Percentiles rank a stretch among this genome's conserved stretches.
Evolutionary conservation across 2,113 vertebrate species (phyloP).

Genomic region (Rhinogobius similis): DNA sequence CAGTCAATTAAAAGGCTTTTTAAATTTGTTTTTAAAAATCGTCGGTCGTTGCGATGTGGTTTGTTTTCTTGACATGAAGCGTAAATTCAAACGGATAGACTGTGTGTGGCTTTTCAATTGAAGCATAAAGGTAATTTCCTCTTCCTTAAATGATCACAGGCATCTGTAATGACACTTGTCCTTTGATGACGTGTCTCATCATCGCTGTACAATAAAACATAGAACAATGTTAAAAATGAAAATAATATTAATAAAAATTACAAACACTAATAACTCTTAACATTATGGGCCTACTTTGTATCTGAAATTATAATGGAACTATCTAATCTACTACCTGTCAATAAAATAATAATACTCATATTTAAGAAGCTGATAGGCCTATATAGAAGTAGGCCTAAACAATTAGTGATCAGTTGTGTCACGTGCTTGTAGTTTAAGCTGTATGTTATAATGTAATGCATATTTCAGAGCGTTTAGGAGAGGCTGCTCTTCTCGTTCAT

Average conservation of each 20-base stretch:
- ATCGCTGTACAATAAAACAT: no score
- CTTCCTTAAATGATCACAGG: constrained; percentile 16
- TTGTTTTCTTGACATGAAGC: not conserved
- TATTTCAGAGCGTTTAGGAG: not conserved
- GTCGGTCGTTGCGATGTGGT: not conserved
- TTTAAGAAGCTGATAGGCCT: not conserved
- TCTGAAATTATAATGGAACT: no score
- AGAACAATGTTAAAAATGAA: no score
- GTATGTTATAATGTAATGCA: not conserved
- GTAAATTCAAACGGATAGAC: not conserved
- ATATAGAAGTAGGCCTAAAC: not conserved
- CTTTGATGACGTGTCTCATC: not conserved
- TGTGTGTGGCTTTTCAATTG: constrained; percentile 5
- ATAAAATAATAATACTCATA: not conserved
- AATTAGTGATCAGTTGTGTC: not conserved
- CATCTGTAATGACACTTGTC: constrained; percentile 24
- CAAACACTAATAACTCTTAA: not conserved
- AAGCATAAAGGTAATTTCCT: constrained; percentile 21
- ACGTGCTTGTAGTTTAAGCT: not conserved
- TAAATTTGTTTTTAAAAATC: no score
- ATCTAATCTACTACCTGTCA: no score
- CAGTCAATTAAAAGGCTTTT: no score
- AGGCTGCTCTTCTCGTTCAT: not conserved
- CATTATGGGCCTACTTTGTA: no score
- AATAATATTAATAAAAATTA: not conserved